A percentile compares a stretch with the other conserved stretches of the same genome.
These are phyloP conservation scores for Notechis scutatus DNA, from an alignment of 2,113 vertebrate species.

Conservation along the genomic window DNA sequence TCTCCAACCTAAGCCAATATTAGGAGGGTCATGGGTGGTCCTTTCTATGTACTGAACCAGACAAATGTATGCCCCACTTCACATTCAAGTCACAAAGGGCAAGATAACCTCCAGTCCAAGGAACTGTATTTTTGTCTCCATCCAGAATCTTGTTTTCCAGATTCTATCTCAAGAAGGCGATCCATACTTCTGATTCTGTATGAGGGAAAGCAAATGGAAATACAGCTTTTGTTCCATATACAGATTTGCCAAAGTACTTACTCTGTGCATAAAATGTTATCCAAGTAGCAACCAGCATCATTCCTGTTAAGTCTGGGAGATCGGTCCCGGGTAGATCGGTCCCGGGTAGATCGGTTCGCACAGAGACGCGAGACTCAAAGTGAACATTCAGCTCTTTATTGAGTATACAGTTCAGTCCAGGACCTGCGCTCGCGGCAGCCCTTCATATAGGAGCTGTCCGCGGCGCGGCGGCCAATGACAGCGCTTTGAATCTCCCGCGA, in stretches of 20 bases:
- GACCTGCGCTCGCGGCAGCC: too few species aligned
- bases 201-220: neutral
- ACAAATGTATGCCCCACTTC: neutral
- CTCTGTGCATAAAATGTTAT: neutral
- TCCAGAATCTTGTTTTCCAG: neutral
- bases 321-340: too few species aligned
- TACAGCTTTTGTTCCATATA: neutral
- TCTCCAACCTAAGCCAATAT: neutral
- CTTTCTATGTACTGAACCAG: neutral
- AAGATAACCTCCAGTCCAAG: neutral
- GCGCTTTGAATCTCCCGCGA: too few species aligned
- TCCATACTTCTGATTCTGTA: neutral
- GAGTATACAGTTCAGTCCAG: too few species aligned
- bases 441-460: too few species aligned
- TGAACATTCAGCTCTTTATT: too few species aligned
- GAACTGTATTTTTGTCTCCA: neutral
- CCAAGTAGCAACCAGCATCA: neutral
- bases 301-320: too few species aligned
- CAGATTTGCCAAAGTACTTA: neutral
- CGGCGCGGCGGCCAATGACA: too few species aligned
- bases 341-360: too few species aligned
- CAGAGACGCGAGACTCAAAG: too few species aligned
- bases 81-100: neutral
- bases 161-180: neutral
- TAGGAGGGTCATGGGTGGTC: neutral